Evolutionary conservation across 2,797 vertebrate genomes (phyloP).

Genomic region (Gallirallus australis): DNA sequence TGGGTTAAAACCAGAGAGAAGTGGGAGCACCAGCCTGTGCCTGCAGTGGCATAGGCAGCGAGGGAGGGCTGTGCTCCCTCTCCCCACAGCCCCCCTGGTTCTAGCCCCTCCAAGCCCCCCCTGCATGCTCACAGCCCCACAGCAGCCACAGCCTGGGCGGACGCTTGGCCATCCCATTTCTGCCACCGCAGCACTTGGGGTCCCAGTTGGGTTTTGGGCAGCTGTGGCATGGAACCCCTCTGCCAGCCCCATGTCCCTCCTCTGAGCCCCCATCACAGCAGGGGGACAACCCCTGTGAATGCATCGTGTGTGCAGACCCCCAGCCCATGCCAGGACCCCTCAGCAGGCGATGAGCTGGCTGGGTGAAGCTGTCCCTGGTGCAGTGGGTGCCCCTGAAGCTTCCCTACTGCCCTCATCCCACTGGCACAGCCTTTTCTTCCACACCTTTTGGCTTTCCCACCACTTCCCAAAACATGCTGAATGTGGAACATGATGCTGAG

Average conservation of each 20-base stretch:
- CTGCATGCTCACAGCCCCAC: neutral
- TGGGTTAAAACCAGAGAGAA: neutral
- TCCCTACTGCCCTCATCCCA: neutral
- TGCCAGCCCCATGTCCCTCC: accelerated
- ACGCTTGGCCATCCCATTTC: accelerated
- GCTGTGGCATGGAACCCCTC: accelerated
- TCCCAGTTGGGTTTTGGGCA: neutral
- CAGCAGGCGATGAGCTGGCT: neutral
- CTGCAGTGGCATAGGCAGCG: accelerated
- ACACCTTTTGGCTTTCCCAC: neutral
- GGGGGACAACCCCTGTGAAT: neutral
- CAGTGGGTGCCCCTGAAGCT: neutral
- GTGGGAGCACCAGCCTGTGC: neutral
- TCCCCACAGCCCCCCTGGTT: neutral
- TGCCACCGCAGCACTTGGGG: accelerated
- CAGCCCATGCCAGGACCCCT: neutral
- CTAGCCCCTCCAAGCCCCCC: neutral
- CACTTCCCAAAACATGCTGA: accelerated
- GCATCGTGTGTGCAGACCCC: accelerated
- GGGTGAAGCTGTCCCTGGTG: accelerated
- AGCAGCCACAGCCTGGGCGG: neutral
- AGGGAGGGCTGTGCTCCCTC: neutral
- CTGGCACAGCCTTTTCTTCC: neutral
- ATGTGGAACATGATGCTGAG: neutral
- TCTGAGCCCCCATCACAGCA: neutral